Evolutionary conservation across 1,140 invertebrate species (phyloP), one percentile per base, ranked within the genome.

Genomic region (Ridgeia piscesae): DNA sequence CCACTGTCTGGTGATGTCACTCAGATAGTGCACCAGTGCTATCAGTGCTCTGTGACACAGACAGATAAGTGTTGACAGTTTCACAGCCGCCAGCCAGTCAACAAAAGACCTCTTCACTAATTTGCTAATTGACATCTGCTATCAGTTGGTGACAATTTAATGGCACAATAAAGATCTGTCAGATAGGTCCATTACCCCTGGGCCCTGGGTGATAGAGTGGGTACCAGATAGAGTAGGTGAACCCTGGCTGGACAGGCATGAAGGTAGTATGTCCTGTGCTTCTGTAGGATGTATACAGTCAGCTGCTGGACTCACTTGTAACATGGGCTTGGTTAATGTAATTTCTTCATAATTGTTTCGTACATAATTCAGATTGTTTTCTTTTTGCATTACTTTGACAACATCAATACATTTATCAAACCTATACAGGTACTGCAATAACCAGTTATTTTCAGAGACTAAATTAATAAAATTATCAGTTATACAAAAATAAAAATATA

Each of bases 101-200:
- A 77, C 58, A 77, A 77, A 77, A 77, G 58, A 77, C 8, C 2
- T 14, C 58, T 77, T 77, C 17, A 31, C 58, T 77, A 77, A 77
- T 77, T 77, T 77, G 58, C 58, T 77, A 77, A 77, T 77, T 77
- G 58, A 77, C 58, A 77, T 77, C 58, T 77, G 58, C 58, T 77
- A 31, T 77, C 58, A 77, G 58, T 21, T 77, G 58, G 58, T 77
- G 58, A 77, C 58, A 77, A 77, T 77, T 77, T 77, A 77, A 77
- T 77, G 58, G 58, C 58, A 77, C 58, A 77, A 21, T 77, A 77
- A 77, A 77, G 58, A 77, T 77, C 58, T 77, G 58, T 77, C 58
- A 77, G 58, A 77, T 77, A 77, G 11, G 2, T 77, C 58, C 14
- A 77, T 77, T 77, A 77, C 8, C 58, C 6, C 58, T 21, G 6